Base-by-base conservation (phyloP, 2,797 vertebrate genomes). In the Champsocephalus esox region DNA sequence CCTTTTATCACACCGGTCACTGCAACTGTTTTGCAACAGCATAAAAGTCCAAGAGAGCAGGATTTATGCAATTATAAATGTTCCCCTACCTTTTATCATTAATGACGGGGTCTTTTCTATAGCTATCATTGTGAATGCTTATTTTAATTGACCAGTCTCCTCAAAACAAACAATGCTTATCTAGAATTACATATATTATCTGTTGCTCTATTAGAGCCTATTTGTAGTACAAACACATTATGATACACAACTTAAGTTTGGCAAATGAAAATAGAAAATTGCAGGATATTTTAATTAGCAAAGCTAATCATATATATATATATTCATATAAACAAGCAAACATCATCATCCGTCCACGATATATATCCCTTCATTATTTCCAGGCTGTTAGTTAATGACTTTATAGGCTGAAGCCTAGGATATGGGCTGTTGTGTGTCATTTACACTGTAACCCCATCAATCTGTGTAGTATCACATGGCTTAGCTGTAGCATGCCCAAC, bases 161-260 rank as follows among this genome's bases (percentile, higher is more conserved):
- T 74, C 50, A 61, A 70, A 83, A 78, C 79, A 88, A 89, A 87
- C 87, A 87, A 72, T 71, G 49, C 51, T 70, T 81, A 85, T 87
- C 89, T 87, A 69, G 86, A 81, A 89, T 88, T 84, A 79, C 50
- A 87, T 88, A 69, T 66, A 21, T 80, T 83, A 76, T 90, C 65
- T 55, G 41, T 56, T 28, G 68, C 74, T 73, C 73, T 60, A 73
- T 88, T 87, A 83, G 28, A 71, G 32, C 41, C 32, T 3, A 9
- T 77, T 75, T 85, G 66, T 43, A 52, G 66, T 43, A 52, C 77
- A 81, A 86, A 85, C 68, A 73, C 57, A 81, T 85, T 66, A 84
- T 49, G 51, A 59, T 50, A 60, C 66, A 71, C 19, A 61, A 54
- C 69, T 55, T 65, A 16, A 79, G 75, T 72, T 66, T 45, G 45